Evolutionary conservation across 2,113 vertebrate genomes (phyloP).

Genomic region (Fregata magnificens): DNA sequence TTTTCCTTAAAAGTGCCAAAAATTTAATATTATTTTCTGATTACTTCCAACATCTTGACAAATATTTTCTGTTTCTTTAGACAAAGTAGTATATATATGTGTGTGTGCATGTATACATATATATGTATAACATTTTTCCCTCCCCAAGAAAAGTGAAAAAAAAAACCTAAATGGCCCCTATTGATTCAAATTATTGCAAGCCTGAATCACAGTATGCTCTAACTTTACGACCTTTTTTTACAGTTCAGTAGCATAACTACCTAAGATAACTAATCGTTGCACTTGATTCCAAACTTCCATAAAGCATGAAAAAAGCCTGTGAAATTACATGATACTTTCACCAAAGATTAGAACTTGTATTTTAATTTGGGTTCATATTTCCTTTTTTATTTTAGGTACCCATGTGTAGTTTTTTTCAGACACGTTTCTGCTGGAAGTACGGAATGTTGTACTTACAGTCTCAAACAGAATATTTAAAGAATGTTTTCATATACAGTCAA

Average conservation of each 20-base stretch:
- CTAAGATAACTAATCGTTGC: not conserved
- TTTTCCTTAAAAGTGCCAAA: not conserved
- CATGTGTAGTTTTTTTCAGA: not conserved
- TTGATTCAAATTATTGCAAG: not conserved
- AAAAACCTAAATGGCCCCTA: not conserved
- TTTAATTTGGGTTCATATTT: not conserved
- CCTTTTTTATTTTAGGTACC: not conserved
- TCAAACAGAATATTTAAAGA: not conserved
- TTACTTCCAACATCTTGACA: not conserved
- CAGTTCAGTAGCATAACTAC: not conserved
- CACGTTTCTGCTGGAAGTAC: not conserved
- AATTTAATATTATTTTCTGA: not conserved
- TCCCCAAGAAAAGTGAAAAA: not conserved
- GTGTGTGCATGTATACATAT: not conserved
- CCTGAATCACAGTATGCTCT: not conserved
- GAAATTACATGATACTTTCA: not conserved
- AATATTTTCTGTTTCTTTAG: not conserved
- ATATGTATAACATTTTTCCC: not conserved
- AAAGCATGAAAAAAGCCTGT: not conserved
- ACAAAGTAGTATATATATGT: not conserved
- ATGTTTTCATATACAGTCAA: not conserved
- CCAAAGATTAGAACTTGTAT: not conserved
- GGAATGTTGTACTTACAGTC: not conserved
- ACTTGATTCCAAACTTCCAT: not conserved
- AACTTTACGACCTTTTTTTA: not conserved